A percentile compares a stretch with the other conserved stretches of the same genome.
Conservation (phyloP, 35 echinoderm and acorn worm species). For the Anneissia japonica region DNA sequence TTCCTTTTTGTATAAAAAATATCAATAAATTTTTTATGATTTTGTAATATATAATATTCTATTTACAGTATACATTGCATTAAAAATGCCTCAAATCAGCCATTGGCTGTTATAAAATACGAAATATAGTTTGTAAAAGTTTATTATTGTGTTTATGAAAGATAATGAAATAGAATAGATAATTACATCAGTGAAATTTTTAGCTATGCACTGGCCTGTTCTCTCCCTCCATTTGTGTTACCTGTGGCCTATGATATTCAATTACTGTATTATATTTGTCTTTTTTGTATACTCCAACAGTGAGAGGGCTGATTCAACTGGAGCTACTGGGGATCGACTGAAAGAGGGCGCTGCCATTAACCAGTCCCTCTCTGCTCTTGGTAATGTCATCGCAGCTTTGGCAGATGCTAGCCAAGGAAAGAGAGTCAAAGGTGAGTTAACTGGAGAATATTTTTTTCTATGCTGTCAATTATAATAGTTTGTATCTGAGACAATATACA, state of each 20-base stretch:
- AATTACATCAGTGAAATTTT: neutral
- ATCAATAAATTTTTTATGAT: too few species aligned
- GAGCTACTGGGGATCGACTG: slow-evolving; percentile 85
- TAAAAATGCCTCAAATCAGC: too few species aligned
- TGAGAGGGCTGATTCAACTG: slow-evolving; percentile 96
- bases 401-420: slow-evolving; percentile 78
- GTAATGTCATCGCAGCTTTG: slow-evolving; percentile 78
- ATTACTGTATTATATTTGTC: neutral
- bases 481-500: too few species aligned
- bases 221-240: too few species aligned
- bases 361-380: slow-evolving; percentile 87
- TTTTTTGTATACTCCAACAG: slow-evolving; percentile 21
- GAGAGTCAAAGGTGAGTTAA: slow-evolving; percentile 79
- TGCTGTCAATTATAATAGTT: too few species aligned
- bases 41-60: too few species aligned
- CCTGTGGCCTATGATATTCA: neutral
- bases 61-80: too few species aligned
- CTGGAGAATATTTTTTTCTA: too few species aligned
- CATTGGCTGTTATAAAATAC: too few species aligned
- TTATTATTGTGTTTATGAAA: neutral
- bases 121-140: too few species aligned
- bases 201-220: neutral
- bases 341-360: slow-evolving; percentile 98
- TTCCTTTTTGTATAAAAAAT: too few species aligned
- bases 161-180: neutral